Base-by-base conservation (phyloP, 2,888 invertebrate genomes). In the Diplolepis rosae region DNA sequence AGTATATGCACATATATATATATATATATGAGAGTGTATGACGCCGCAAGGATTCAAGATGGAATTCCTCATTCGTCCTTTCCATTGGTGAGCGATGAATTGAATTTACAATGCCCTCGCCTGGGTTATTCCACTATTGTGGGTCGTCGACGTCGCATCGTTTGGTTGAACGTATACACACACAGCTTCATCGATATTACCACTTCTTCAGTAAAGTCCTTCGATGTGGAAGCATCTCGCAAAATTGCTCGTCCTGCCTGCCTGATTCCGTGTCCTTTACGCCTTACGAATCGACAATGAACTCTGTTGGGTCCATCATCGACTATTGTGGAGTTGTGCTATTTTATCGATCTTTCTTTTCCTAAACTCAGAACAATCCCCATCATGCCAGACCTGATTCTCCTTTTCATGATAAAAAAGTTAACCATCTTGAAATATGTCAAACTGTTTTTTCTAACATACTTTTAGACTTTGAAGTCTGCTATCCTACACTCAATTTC, bases 231-330 rank as follows among this genome's bases (percentile, higher is more conserved):
- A 71, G 69, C 65, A 54, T 50, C 39, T 48, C 39, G 61, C 48
- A 35, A 69, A 74, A 71, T 69, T 68, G 69, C 54, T 71, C 68
- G 68, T 61, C 52, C 70, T 68, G 54, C 50, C 48, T 39, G 66
- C 65, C 65, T 71, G 71, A 71, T 69, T 74, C 50, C 69, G 69
- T 72, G 39, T 56, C 69, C 67, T 54, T 68, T 66, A 70, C 68
- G 72, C 68, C 65, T 66, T 61, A 65, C 75, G 70, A 68, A 72
- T 72, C 50, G 45, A 51, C 70, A 73, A 73, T 73, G 73, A 73
- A 69, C 54, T 28, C 69, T 48, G 66, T 51, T 54, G 42, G 28
- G 56, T 66, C 70, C 67, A 66, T 72, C 68, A 65, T 51, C 50
- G 51, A 32, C 68, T 66, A 68, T 66, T 70, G 68, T 70, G 66